phyloP scores from a whole-genome alignment of 2,797 vertebrate genomes.

The Xiphophorus birchmanni region DNA sequence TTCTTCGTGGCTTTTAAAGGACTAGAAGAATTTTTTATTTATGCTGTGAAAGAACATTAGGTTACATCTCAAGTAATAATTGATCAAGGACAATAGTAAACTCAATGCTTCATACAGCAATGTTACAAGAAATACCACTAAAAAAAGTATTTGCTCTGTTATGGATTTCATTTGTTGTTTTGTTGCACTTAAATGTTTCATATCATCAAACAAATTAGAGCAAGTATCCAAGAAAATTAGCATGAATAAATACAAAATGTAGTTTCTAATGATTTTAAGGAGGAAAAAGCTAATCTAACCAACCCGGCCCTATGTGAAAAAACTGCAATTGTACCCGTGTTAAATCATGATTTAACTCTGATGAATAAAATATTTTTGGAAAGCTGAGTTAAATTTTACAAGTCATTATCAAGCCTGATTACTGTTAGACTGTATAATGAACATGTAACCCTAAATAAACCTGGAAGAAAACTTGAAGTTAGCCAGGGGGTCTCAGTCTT shows the following conservation, averaged over 20 bases:
- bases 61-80: not conserved
- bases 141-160: not conserved
- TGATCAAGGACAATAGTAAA: conserved; percentile 3
- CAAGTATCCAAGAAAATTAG: not conserved
- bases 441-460: not conserved
- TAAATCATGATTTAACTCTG: not conserved
- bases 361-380: not conserved
- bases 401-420: not conserved
- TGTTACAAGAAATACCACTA: not conserved
- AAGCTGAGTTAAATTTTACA: not conserved
- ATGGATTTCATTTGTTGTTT: not conserved
- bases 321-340: not conserved
- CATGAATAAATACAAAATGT: not conserved
- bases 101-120: not conserved
- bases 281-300: not conserved
- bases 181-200: not conserved
- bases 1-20: conserved; percentile 4
- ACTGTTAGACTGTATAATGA: not conserved
- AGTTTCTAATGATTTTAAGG: not conserved
- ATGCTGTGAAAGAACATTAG: not conserved
- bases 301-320: not conserved
- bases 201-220: not conserved
- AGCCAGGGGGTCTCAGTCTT: not conserved
- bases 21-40: not conserved
- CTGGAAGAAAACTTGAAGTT: not conserved